A percentile compares a stretch with the other conserved stretches of the same genome.
Evolutionary conservation across 2,113 vertebrate species (phyloP).

Genomic region (Onychostruthus taczanowskii): DNA sequence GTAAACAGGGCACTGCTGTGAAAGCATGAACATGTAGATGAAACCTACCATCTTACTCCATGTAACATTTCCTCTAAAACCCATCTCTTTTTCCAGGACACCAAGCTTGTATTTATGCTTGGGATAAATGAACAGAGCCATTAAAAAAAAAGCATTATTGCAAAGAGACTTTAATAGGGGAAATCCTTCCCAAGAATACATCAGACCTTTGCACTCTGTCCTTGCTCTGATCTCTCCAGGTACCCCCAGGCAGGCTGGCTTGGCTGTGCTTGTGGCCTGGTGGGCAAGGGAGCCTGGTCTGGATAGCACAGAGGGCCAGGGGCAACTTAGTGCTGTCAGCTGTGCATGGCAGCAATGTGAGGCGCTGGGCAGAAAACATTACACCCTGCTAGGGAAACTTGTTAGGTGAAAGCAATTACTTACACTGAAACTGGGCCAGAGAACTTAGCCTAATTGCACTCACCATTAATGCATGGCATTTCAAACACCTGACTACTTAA

Average conservation of each 20-base stretch:
- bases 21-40: background rate
- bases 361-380: background rate
- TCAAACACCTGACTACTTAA: background rate
- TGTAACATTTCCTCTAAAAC: background rate
- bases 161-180: background rate
- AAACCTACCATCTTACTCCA: background rate
- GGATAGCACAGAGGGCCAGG: too few relatives aligned
- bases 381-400: background rate
- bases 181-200: background rate
- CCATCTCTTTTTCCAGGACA: background rate
- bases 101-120: background rate
- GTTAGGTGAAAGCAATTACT: background rate
- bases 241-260: background rate
- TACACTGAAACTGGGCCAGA: background rate
- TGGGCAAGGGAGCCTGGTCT: background rate
- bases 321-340: background rate
- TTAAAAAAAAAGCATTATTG: background rate
- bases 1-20: too few relatives aligned
- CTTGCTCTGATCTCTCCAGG: accelerated
- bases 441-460: background rate
- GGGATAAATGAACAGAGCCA: background rate
- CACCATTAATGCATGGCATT: background rate
- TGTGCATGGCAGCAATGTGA: accelerated
- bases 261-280: background rate
- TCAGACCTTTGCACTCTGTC: background rate